phyloP scores from a whole-genome alignment of 2,113 vertebrate species.

The Cranoglanis bouderius region DNA sequence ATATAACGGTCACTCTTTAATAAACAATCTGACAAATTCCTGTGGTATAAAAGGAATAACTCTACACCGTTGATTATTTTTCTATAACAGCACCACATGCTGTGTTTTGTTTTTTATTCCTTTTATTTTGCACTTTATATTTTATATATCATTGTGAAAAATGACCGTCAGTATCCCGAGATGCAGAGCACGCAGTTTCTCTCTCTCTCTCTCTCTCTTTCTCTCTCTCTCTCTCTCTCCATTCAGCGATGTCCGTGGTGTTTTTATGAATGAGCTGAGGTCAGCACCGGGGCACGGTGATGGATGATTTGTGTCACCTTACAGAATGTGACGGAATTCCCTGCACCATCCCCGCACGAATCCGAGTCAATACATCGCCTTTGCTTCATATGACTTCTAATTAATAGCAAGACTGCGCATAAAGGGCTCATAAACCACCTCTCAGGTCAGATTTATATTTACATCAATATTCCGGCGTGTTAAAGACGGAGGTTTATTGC shows the following conservation, averaged over 20 bases:
- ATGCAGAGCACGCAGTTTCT: background rate
- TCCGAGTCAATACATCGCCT: slow-evolving; percentile 49
- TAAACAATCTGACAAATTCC: background rate
- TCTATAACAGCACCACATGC: background rate
- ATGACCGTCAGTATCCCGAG: background rate
- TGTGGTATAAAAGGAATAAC: background rate
- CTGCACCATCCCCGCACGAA: slow-evolving; percentile 15
- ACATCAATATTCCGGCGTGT: slow-evolving; percentile 56
- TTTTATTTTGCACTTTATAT: background rate
- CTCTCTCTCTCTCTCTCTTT: background rate
- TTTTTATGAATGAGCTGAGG: slow-evolving; percentile 50
- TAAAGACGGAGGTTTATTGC: slow-evolving; percentile 56
- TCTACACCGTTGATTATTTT: background rate
- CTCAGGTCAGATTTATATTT: slow-evolving; percentile 61
- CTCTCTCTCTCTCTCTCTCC: background rate
- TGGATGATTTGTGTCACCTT: slow-evolving; percentile 5
- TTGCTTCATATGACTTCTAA: slow-evolving; percentile 48
- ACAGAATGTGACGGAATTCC: slow-evolving; percentile 20
- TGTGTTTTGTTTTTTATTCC: too few relatives aligned
- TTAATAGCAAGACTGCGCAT: slow-evolving; percentile 38
- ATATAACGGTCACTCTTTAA: too few relatives aligned
- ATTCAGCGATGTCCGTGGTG: background rate
- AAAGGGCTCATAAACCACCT: slow-evolving; percentile 48
- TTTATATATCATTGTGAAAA: background rate
- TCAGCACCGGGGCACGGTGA: slow-evolving; percentile 42